Evolutionary conservation across 2,888 invertebrate species (phyloP).

Genomic region (Pristionchus maxplancki): DNA sequence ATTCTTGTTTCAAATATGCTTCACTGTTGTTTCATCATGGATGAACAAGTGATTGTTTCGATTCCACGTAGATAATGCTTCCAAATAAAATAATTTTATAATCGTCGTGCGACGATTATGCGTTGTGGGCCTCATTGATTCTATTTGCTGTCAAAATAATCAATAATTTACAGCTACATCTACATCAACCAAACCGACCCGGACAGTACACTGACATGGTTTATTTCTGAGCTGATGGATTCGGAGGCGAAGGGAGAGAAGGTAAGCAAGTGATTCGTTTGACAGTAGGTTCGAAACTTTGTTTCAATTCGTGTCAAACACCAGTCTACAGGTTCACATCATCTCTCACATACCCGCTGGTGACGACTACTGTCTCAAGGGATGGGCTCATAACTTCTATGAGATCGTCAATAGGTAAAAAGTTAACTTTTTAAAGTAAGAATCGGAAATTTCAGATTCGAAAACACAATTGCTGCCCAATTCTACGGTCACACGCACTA

Average conservation of each 20-base stretch:
- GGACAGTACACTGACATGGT: conserved; percentile 87
- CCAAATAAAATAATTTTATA: no score
- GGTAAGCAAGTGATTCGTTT: no score
- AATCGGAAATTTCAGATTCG: conserved; percentile 83
- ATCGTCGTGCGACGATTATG: no score
- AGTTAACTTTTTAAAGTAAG: no score
- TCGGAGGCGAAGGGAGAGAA: conserved; percentile 86
- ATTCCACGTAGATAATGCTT: no score
- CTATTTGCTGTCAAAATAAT: no score
- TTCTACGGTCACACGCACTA: conserved; percentile 94
- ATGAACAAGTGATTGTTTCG: no score
- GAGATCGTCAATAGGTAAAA: conserved; percentile 79
- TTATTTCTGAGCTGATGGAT: conserved; percentile 84
- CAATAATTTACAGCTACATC: conserved; percentile 83
- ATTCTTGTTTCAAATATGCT: no score
- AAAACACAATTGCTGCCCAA: conserved; percentile 86
- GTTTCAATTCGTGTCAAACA: no score
- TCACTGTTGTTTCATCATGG: no score
- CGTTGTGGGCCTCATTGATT: no score
- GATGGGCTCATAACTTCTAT: conserved; percentile 89
- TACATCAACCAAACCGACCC: conserved; percentile 89
- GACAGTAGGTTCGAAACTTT: no score
- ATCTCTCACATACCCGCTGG: conserved; percentile 87
- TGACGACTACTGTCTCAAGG: conserved; percentile 83
- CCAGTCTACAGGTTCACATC: conserved; percentile 64